These are phyloP conservation scores for Yponomeuta sedellus DNA, from an alignment of 2,888 invertebrate genomes.

Conservation along the genomic window DNA sequence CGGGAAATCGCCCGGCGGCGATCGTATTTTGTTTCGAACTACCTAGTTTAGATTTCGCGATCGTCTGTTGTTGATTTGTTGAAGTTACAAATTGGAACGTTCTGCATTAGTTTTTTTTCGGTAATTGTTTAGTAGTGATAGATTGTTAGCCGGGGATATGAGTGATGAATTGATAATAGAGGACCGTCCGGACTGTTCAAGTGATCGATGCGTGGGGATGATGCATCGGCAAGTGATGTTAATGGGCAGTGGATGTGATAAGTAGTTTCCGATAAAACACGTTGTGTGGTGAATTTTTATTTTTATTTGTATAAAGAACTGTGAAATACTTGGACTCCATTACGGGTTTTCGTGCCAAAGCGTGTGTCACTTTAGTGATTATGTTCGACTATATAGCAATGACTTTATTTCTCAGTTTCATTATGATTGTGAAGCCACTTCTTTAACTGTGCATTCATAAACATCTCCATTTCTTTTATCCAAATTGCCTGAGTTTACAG, in stretches of 20 bases:
- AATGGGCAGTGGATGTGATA: background rate
- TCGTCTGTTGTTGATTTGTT: background rate
- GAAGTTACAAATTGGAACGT: background rate
- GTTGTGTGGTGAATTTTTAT: background rate
- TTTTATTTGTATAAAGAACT: background rate
- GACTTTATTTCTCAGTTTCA: no score
- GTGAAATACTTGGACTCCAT: background rate
- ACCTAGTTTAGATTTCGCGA: background rate
- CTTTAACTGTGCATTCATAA: no score
- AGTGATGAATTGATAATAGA: background rate
- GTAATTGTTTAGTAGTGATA: background rate
- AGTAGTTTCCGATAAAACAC: background rate
- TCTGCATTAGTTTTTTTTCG: background rate
- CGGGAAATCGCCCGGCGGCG: constrained; percentile 7
- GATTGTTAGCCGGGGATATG: background rate
- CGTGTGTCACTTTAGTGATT: background rate
- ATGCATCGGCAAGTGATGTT: background rate
- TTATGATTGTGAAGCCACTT: no score
- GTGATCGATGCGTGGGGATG: background rate
- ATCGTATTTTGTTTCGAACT: background rate
- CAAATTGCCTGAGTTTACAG: no score
- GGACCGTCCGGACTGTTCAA: background rate
- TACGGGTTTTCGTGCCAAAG: background rate
- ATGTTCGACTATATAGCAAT: background rate
- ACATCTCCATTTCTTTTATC: no score